Conservation (phyloP, 2,797 vertebrate species). For the Megaceryle alcyon region DNA sequence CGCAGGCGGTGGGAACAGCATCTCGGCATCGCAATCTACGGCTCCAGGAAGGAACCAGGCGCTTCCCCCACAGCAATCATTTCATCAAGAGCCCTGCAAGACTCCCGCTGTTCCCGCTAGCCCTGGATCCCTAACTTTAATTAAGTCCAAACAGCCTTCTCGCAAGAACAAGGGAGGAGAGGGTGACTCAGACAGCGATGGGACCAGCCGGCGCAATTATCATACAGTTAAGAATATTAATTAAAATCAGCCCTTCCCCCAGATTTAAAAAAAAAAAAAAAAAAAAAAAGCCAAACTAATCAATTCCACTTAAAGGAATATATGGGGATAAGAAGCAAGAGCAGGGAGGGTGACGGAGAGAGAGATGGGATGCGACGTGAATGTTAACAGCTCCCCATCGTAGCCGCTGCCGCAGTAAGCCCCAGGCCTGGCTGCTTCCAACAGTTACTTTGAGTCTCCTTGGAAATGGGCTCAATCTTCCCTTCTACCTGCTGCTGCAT, state of each 20-base stretch:
- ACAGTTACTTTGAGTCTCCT: constrained; percentile 16
- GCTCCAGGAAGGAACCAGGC: background rate
- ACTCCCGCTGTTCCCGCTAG: constrained; percentile 40
- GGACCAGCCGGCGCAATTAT: constrained; percentile 38
- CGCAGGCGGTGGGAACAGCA: background rate
- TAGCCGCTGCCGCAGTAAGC: constrained; percentile 30
- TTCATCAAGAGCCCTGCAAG: constrained; percentile 47
- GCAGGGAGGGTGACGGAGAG: background rate
- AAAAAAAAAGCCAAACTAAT: background rate
- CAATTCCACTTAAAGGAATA: constrained; percentile 52
- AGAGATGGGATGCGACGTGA: background rate
- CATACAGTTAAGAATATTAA: constrained; percentile 62
- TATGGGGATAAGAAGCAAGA: constrained; percentile 8
- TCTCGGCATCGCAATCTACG: background rate
- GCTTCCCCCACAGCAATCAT: constrained; percentile 42
- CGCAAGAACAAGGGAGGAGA: background rate
- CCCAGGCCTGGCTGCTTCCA: constrained; percentile 42
- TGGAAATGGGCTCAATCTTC: constrained; percentile 24
- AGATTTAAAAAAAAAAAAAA: background rate
- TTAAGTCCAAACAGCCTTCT: constrained; percentile 59
- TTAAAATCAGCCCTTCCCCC: constrained; percentile 28
- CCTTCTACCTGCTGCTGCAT: constrained; percentile 41
- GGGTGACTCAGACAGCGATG: constrained; percentile 42
- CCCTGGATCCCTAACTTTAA: constrained; percentile 52
- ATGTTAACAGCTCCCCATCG: constrained; percentile 39